Evolutionary conservation across 2,113 vertebrate genomes (phyloP).

Genomic region (Eublepharis macularius): DNA sequence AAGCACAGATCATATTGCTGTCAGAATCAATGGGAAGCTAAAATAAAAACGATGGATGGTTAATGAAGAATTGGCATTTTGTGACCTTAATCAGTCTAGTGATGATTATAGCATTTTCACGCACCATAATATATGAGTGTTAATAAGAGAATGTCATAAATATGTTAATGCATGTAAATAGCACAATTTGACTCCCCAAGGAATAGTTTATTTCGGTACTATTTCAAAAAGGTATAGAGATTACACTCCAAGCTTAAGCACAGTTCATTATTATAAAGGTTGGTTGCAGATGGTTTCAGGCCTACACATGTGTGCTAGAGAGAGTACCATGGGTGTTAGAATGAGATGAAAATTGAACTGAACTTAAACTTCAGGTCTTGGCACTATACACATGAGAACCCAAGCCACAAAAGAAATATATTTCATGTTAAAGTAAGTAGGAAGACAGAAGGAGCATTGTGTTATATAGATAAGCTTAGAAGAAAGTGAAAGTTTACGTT

Average conservation of each 20-base stretch:
- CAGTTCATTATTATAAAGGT: not conserved
- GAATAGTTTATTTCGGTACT: not conserved
- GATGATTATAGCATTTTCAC: not conserved
- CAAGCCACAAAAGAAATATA: no score
- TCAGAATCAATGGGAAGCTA: not conserved
- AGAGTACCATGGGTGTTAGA: not conserved
- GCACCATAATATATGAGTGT: not conserved
- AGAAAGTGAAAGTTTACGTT: no score
- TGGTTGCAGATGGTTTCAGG: not conserved
- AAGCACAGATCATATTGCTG: not conserved
- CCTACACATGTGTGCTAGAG: not conserved
- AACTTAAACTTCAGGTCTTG: no score
- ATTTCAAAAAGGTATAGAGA: not conserved
- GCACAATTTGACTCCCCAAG: not conserved
- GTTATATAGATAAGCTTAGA: no score
- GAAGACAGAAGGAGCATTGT: no score
- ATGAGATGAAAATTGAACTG: not conserved
- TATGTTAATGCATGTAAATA: conserved; percentile 14
- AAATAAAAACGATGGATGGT: conserved; percentile 1
- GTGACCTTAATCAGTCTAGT: conserved; percentile 7
- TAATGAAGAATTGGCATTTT: conserved; percentile 24
- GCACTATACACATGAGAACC: no score
- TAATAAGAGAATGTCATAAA: conserved; percentile 8
- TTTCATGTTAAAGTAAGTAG: no score
- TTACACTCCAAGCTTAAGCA: not conserved